Percentiles rank a stretch among this genome's conserved stretches.
These are phyloP conservation scores for Montipora capricornis DNA, from an alignment of 64 coral and sea anemone genomes.

Conservation along the genomic window DNA sequence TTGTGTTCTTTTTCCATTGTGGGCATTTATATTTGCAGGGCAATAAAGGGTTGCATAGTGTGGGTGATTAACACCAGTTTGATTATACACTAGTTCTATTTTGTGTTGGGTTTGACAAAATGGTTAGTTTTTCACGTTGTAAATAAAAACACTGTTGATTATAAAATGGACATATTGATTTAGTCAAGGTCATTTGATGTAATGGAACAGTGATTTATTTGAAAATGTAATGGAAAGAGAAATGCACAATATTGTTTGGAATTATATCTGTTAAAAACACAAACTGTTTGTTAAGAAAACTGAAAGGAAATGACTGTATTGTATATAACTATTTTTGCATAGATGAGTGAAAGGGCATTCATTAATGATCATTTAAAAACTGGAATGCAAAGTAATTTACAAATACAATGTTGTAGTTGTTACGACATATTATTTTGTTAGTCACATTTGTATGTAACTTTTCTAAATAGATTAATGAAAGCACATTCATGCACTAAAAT, in stretches of 20 bases:
- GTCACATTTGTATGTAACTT: no score
- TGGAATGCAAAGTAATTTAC: no score
- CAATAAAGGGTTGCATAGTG: constrained; percentile 1
- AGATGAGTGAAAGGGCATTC: neutral
- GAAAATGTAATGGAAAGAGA: constrained; percentile 22
- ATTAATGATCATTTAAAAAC: constrained; percentile 26
- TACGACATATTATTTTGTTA: no score
- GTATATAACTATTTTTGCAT: constrained; percentile 54
- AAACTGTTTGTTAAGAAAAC: constrained; percentile 51
- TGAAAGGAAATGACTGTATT: constrained; percentile 49
- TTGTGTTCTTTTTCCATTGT: neutral
- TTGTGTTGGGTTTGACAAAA: constrained; percentile 15
- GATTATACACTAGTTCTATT: constrained; percentile 33
- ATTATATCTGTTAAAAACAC: constrained; percentile 47
- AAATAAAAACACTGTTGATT: constrained; percentile 58
- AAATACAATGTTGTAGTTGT: no score
- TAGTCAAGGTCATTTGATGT: constrained; percentile 50
- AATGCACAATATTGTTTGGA: neutral
- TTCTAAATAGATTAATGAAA: no score
- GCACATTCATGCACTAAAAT: no score
- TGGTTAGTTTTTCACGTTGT: constrained; percentile 36
- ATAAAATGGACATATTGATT: constrained; percentile 43
- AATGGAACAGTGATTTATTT: constrained; percentile 42
- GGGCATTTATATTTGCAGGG: neutral
- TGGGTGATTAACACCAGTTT: neutral